A percentile compares a stretch with the other conserved stretches of the same genome.
Evolutionary conservation across 2,888 invertebrate genomes (phyloP).

Genomic region (Rhamphomyia laevipes): DNA sequence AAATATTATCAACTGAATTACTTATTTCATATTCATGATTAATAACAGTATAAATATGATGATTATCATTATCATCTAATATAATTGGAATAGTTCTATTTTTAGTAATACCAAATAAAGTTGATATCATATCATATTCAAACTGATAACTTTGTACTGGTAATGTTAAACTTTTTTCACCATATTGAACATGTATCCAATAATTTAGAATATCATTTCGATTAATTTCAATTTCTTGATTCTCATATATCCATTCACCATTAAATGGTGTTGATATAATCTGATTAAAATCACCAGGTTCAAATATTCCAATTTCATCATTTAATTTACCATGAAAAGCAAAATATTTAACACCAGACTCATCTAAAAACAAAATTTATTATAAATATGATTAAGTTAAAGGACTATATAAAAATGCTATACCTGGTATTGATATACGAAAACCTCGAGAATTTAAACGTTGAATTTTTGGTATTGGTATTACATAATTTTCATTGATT

Average conservation of each 20-base stretch:
- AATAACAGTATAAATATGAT: background rate
- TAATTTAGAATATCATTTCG: conserved; percentile 47
- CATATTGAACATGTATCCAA: conserved; percentile 47
- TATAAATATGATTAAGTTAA: background rate
- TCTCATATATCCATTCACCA: conserved; percentile 43
- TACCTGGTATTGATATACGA: conserved; percentile 28
- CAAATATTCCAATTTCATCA: conserved; percentile 37
- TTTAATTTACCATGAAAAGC: conserved; percentile 57
- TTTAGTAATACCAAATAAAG: background rate
- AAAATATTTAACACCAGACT: conserved; percentile 42
- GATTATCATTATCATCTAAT: background rate
- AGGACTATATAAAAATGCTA: background rate
- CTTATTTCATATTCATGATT: conserved; percentile 7
- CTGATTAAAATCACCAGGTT: conserved; percentile 43
- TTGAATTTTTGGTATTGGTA: conserved; percentile 22
- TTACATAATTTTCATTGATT: conserved; percentile 13
- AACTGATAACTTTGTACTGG: background rate
- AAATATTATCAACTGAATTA: conserved; percentile 5
- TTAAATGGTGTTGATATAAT: conserved; percentile 38
- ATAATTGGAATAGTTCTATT: background rate
- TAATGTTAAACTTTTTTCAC: conserved; percentile 38
- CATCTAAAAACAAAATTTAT: conserved; percentile 32
- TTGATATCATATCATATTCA: background rate
- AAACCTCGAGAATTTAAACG: conserved; percentile 20
- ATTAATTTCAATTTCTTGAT: conserved; percentile 37